Base-by-base conservation (phyloP, 2,113 vertebrate species). In the Enhydra lutris region DNA sequence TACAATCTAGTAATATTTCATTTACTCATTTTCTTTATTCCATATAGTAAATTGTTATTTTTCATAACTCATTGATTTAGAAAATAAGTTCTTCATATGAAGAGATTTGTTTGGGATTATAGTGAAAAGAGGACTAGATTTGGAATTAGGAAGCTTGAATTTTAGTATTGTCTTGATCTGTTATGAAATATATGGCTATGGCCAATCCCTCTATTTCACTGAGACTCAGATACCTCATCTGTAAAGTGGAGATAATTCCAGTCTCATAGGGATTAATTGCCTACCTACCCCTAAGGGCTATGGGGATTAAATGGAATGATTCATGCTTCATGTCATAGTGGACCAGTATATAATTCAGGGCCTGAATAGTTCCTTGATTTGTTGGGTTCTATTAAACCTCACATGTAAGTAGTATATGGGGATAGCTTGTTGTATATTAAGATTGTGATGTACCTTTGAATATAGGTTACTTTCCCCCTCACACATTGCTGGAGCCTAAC, bases 21-120 rank as follows among this genome's bases (percentile, higher is more conserved):
- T 85, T 74, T 95, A 81, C 79, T 91, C 45, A 82, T 93, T 74
- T 93, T 42, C 24, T 17, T 94, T 82, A 74, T 74, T 81, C 31
- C 8, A 47, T 88, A 23, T 92, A 74, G 94, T 71, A 97, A 95
- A 29, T 47, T 88, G 47, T 73, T 89, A 85, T 59, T 86, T 39
- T 95, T 67, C 39, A 91, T 94, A 95, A 69, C 47, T 71, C 63
- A 84, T 65, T 92, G 45, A 93, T 94, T 55, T 91, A 81, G 69
- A 95, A 94, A 96, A 80, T 90, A 71, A 83, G 6, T 74, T 89
- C 61, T 94, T 96, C 36, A 55, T 26, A 23, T 73, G 71, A 84
- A 81, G 69, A 71, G 3, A 47, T 67, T 93, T 97, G 23, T 52
- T 96, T 90, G 50, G 81, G 59, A 67, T 39, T 95, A 5, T 5